Conservation (phyloP, 2,888 invertebrate species). For the Anarsia innoxiella region DNA sequence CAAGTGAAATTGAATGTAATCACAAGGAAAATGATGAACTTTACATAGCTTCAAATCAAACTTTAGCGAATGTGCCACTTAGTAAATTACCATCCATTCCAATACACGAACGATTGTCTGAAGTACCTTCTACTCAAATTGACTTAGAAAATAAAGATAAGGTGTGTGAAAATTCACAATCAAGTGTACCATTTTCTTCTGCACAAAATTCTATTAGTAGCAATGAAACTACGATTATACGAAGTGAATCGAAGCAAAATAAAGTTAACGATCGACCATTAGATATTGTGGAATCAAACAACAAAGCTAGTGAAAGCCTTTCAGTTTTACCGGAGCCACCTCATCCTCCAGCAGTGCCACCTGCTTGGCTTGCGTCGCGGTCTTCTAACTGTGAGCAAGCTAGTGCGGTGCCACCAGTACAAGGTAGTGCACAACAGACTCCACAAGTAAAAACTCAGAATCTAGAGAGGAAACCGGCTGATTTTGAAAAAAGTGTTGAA, state of each 20-base stretch:
- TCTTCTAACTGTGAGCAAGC: slow-evolving; percentile 26
- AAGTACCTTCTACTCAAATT: slow-evolving; percentile 30
- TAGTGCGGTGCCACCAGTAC: slow-evolving; percentile 18
- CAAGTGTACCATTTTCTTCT: too few species aligned
- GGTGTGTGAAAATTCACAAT: too few species aligned
- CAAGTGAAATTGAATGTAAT: slow-evolving; percentile 23
- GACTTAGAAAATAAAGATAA: slow-evolving; percentile 23
- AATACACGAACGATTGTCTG: slow-evolving; percentile 35
- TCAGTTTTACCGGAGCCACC: slow-evolving; percentile 30
- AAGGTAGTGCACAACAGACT: slow-evolving; percentile 23
- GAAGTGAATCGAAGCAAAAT: slow-evolving; percentile 20
- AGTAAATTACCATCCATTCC: slow-evolving; percentile 58
- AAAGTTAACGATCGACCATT: slow-evolving; percentile 21
- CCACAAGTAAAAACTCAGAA: slow-evolving; percentile 52
- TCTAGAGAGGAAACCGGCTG: slow-evolving; percentile 34
- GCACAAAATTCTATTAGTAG: too few species aligned
- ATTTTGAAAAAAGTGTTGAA: slow-evolving; percentile 34
- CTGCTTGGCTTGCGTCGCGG: slow-evolving; percentile 56
- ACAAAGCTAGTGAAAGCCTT: slow-evolving; percentile 25
- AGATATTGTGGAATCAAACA: slow-evolving; percentile 22
- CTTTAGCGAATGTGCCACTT: slow-evolving; percentile 39
- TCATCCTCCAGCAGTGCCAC: slow-evolving; percentile 59
- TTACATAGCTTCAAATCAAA: slow-evolving; percentile 25
- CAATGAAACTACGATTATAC: slow-evolving; percentile 10
- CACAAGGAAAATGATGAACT: slow-evolving; percentile 17